Conservation (phyloP, 1,140 invertebrate genomes). For the Drosophila jambulina region DNA sequence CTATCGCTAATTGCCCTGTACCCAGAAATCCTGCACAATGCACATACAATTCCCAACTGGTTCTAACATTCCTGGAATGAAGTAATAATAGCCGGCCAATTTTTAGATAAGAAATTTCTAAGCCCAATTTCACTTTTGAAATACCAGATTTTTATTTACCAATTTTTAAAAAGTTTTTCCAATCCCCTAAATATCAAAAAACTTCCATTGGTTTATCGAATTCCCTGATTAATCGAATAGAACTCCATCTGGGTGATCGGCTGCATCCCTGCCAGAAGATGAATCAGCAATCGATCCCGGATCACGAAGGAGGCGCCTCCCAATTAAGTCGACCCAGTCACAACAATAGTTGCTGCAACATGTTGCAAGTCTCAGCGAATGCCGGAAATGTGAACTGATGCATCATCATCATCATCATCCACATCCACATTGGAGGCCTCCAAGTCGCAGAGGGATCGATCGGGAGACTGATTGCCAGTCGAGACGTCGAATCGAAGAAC, state of each 20-base stretch:
- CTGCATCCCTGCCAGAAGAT: conserved; percentile 1
- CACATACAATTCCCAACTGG: no score
- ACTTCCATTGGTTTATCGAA: neutral
- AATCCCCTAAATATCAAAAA: neutral
- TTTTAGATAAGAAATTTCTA: no score
- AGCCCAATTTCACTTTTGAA: no score
- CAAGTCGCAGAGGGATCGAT: conserved; percentile 48
- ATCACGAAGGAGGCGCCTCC: conserved; percentile 34
- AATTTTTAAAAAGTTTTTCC: neutral
- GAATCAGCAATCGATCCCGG: conserved; percentile 5
- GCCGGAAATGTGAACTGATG: conserved; percentile 72
- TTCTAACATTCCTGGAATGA: no score
- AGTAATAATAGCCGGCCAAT: no score
- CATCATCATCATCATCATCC: conserved; percentile 43
- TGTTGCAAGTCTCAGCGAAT: conserved; percentile 50
- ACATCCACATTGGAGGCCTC: conserved; percentile 1
- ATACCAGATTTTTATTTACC: no score
- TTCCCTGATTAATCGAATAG: neutral
- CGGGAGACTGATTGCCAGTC: conserved; percentile 65
- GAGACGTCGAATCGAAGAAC: conserved; percentile 71
- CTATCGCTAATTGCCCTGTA: no score
- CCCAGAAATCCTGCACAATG: no score
- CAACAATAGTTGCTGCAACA: conserved; percentile 57
- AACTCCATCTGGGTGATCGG: neutral
- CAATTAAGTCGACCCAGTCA: conserved; percentile 52